Conservation (phyloP, 1,140 invertebrate species). For the Drosophila burlai region DNA sequence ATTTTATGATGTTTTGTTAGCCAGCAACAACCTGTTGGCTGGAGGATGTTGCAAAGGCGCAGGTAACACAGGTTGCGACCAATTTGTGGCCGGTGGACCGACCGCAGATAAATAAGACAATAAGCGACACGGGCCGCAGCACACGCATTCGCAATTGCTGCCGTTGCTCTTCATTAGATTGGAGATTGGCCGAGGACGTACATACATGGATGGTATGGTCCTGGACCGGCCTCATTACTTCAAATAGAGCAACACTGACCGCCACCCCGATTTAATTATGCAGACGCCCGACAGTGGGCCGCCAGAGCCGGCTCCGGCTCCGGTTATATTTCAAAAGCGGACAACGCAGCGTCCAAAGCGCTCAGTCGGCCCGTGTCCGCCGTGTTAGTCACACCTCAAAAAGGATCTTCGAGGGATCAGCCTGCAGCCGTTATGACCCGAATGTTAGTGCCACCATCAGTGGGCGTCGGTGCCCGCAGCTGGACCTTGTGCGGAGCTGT, state of each 20-base stretch:
- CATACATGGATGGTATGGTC: not conserved
- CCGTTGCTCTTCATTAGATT: constrained; percentile 73
- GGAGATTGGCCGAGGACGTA: constrained; percentile 26
- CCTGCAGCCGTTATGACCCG: not conserved
- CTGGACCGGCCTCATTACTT: constrained; percentile 63
- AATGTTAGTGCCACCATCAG: constrained; percentile 10
- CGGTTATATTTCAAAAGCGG: constrained; percentile 74
- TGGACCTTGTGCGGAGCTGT: constrained; percentile 64
- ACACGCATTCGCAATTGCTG: constrained; percentile 55
- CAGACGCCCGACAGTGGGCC: constrained; percentile 51
- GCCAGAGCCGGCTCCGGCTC: constrained; percentile 29
- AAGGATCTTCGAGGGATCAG: constrained; percentile 1
- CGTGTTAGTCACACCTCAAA: constrained; percentile 33
- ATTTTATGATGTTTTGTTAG: constrained; percentile 73
- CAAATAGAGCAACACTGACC: constrained; percentile 59
- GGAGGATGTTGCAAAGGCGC: constrained; percentile 4
- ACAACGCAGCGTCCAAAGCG: constrained; percentile 31
- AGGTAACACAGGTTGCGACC: constrained; percentile 17
- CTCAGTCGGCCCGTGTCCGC: constrained; percentile 60
- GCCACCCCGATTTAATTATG: constrained; percentile 68
- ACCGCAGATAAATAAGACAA: constrained; percentile 72
- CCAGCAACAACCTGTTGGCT: constrained; percentile 30
- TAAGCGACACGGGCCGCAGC: constrained; percentile 49
- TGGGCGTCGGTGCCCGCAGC: constrained; percentile 24
- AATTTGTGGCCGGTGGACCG: constrained; percentile 40